These are phyloP conservation scores for Neomicropteryx cornuta DNA, from an alignment of 1,140 invertebrate genomes.

Conservation along the genomic window DNA sequence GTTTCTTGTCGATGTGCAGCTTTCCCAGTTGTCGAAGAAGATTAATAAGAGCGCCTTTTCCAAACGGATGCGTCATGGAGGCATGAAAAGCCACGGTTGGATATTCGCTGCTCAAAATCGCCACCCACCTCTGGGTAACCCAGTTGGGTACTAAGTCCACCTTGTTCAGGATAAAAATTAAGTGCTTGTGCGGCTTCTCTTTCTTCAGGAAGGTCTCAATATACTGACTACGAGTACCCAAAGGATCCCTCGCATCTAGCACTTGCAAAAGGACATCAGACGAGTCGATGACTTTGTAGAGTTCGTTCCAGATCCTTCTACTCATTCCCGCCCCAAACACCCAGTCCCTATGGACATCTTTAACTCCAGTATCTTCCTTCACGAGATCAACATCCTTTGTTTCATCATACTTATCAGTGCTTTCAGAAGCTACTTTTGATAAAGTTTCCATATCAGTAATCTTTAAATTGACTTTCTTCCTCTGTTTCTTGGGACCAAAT, in stretches of 20 bases:
- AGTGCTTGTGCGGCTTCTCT: slow-evolving; percentile 89
- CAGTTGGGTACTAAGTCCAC: slow-evolving; percentile 92
- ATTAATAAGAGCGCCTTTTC: slow-evolving; percentile 96
- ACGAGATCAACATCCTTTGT: slow-evolving; percentile 74
- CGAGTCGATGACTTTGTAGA: slow-evolving; percentile 99
- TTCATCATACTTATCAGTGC: slow-evolving; percentile 64
- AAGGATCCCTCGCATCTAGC: slow-evolving; percentile 88
- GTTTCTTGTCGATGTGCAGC: slow-evolving; percentile 89
- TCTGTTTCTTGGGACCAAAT: slow-evolving; percentile 88
- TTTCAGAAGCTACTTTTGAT: slow-evolving; percentile 55
- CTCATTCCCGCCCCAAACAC: slow-evolving; percentile 90
- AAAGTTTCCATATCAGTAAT: slow-evolving; percentile 62
- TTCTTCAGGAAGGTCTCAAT: slow-evolving; percentile 84
- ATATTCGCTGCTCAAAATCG: slow-evolving; percentile 85
- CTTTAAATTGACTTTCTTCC: slow-evolving; percentile 83
- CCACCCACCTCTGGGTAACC: slow-evolving; percentile 95
- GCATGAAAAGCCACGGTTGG: slow-evolving; percentile 98
- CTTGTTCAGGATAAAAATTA: slow-evolving; percentile 93
- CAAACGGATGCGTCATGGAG: slow-evolving; percentile 95
- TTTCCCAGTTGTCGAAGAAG: slow-evolving; percentile 94
- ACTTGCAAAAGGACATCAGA: slow-evolving; percentile 94
- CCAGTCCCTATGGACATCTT: slow-evolving; percentile 66
- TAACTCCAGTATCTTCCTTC: slow-evolving; percentile 68
- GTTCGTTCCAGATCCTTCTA: slow-evolving; percentile 97
- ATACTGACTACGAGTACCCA: slow-evolving; percentile 88